These are phyloP conservation scores for Ectemnius cavifrons DNA, from an alignment of 2,888 invertebrate genomes.

Conservation along the genomic window DNA sequence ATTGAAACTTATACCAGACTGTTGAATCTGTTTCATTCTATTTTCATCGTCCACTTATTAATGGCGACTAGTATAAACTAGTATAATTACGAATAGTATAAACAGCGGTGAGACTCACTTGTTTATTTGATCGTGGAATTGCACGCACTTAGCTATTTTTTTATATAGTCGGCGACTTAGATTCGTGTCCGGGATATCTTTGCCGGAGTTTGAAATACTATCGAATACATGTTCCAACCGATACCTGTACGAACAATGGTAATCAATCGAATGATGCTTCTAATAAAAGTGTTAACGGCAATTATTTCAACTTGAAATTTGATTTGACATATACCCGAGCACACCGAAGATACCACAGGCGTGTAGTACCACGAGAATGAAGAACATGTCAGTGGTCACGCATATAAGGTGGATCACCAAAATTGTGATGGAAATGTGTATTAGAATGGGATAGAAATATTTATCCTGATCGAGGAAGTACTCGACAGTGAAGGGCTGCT, in stretches of 20 bases:
- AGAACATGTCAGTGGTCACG: background rate
- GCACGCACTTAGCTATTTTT: background rate
- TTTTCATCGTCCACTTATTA: too few relatives aligned
- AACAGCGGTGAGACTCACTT: background rate
- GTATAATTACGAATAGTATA: background rate
- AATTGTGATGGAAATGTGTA: background rate
- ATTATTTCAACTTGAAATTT: too few relatives aligned
- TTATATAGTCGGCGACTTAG: too few relatives aligned
- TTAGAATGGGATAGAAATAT: background rate
- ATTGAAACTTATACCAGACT: too few relatives aligned
- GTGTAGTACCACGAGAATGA: background rate
- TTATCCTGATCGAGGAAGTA: conserved; percentile 1
- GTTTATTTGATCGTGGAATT: background rate
- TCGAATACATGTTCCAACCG: conserved; percentile 14
- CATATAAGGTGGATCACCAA: background rate
- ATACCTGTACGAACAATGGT: background rate
- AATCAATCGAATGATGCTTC: background rate
- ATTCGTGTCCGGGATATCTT: background rate
- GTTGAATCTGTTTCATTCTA: too few relatives aligned
- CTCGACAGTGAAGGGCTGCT: background rate
- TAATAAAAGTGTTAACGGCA: too few relatives aligned
- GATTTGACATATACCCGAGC: background rate
- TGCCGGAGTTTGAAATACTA: background rate
- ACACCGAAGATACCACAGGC: conserved; percentile 8
- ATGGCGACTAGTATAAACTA: too few relatives aligned